phyloP scores from a whole-genome alignment of 2,888 invertebrate species.

The Endotricha flammealis region DNA sequence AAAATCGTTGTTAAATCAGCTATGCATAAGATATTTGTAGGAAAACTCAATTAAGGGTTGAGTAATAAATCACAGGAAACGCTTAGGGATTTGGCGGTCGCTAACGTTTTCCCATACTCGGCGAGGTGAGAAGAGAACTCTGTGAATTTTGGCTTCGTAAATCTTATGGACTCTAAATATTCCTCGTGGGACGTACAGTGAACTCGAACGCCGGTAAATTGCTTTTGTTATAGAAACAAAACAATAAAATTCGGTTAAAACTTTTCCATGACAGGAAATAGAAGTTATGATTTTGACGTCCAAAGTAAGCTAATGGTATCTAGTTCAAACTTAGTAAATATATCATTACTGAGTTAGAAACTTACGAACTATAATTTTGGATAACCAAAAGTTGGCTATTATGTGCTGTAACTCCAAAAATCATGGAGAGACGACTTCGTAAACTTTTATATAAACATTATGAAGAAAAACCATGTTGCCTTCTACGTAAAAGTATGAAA shows the following conservation, averaged over 20 bases:
- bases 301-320: too few species aligned
- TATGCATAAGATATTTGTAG: constrained; percentile 7
- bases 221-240: constrained; percentile 1
- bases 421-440: too few species aligned
- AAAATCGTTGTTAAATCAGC: constrained; percentile 4
- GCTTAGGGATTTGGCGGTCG: constrained; percentile 9
- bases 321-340: too few species aligned
- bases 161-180: constrained; percentile 10
- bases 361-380: too few species aligned
- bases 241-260: constrained; percentile 1
- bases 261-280: neutral
- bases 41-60: constrained; percentile 10
- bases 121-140: constrained; percentile 8
- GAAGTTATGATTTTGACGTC: too few species aligned
- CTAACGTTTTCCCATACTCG: constrained; percentile 9
- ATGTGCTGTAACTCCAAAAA: too few species aligned
- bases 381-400: too few species aligned
- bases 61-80: constrained; percentile 9
- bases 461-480: too few species aligned
- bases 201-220: constrained; percentile 4
- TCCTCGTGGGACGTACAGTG: constrained; percentile 1
- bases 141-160: constrained; percentile 8
- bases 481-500: too few species aligned
- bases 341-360: too few species aligned
- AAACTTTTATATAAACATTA: too few species aligned